Conservation (phyloP, 1,140 invertebrate species). For the Drosophila leontia region DNA sequence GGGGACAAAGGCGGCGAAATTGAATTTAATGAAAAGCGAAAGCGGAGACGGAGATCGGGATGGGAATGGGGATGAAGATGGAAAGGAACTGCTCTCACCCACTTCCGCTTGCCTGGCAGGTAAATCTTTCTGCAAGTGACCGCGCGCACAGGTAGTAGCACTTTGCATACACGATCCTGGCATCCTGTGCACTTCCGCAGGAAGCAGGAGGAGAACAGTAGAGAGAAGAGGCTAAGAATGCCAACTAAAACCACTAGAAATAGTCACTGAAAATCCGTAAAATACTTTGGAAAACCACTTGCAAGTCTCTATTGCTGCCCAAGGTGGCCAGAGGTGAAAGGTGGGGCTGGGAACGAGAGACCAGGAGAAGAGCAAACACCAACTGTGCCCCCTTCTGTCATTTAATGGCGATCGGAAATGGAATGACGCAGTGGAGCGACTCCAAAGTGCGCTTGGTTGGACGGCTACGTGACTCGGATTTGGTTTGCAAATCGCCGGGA, state of each 20-base stretch:
- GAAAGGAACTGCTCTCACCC: slow-evolving; percentile 46
- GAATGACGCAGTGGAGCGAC: slow-evolving; percentile 31
- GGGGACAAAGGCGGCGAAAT: slow-evolving; percentile 63
- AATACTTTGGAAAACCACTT: neutral
- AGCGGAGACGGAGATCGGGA: slow-evolving; percentile 43
- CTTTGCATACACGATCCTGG: slow-evolving; percentile 23
- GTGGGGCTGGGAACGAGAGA: neutral
- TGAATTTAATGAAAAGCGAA: slow-evolving; percentile 81
- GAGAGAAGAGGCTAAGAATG: too few species aligned
- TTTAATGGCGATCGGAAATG: neutral
- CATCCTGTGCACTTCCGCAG: slow-evolving; percentile 45
- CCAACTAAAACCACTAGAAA: neutral
- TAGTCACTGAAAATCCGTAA: neutral
- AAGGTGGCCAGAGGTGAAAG: neutral
- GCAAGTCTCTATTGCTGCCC: neutral
- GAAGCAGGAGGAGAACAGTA: slow-evolving; percentile 1
- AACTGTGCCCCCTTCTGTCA: neutral
- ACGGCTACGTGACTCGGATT: slow-evolving; percentile 59
- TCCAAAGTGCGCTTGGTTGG: slow-evolving; percentile 28
- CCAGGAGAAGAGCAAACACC: neutral
- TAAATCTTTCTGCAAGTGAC: slow-evolving; percentile 28
- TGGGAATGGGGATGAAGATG: neutral
- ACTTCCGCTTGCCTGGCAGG: slow-evolving; percentile 63
- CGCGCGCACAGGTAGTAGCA: slow-evolving; percentile 25
- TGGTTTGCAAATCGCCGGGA: slow-evolving; percentile 56